Conservation (phyloP, 2,888 invertebrate species). For the Brachypalpus laphriformis region DNA sequence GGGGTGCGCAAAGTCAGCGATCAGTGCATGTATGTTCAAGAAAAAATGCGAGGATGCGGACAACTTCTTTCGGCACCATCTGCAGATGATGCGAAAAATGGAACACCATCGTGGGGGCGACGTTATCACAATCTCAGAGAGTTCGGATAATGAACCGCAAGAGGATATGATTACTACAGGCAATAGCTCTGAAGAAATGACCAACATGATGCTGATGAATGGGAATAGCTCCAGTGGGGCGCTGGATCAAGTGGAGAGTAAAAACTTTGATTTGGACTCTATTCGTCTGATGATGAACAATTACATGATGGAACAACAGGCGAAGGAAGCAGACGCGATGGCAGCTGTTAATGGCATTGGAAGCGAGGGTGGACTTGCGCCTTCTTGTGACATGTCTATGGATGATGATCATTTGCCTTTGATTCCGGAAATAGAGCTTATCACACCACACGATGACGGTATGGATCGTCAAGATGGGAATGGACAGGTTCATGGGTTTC, state of each 20-base stretch:
- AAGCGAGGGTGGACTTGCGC: background rate
- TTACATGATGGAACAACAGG: constrained; percentile 81
- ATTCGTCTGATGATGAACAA: constrained; percentile 80
- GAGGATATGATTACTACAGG: constrained; percentile 21
- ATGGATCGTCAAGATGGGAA: constrained; percentile 26
- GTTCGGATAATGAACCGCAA: constrained; percentile 63
- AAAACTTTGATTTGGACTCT: constrained; percentile 78
- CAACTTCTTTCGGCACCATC: constrained; percentile 81
- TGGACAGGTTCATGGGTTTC: constrained; percentile 77
- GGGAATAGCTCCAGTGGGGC: constrained; percentile 19
- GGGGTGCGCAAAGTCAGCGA: constrained; percentile 80
- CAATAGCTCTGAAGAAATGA: constrained; percentile 28
- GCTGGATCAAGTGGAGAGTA: constrained; percentile 40
- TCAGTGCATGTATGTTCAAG: constrained; percentile 81
- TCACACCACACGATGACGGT: constrained; percentile 80
- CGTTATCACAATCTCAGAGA: constrained; percentile 73
- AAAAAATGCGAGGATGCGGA: constrained; percentile 82
- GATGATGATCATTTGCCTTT: constrained; percentile 81
- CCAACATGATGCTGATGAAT: constrained; percentile 57
- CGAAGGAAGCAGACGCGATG: constrained; percentile 77
- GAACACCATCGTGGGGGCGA: constrained; percentile 75
- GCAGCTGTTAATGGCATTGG: constrained; percentile 75
- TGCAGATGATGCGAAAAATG: constrained; percentile 79
- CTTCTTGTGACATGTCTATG: constrained; percentile 49
- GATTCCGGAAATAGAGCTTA: constrained; percentile 82